A percentile compares a stretch with the other conserved stretches of the same genome.
These are phyloP conservation scores for Nymphalis c-album DNA, from an alignment of 2,888 invertebrate genomes.

Conservation along the genomic window DNA sequence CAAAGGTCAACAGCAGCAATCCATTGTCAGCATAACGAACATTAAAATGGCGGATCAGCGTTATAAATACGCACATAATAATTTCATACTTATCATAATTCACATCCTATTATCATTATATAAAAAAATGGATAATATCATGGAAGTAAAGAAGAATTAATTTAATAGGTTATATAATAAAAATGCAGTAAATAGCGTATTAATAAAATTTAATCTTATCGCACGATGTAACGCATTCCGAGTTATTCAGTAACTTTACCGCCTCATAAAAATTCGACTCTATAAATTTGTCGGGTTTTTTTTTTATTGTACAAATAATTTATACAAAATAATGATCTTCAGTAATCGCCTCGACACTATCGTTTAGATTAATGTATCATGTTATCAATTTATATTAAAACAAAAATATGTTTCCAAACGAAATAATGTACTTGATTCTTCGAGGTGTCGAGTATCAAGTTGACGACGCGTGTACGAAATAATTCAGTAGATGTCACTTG, in stretches of 20 bases:
- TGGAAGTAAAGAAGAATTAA: neutral
- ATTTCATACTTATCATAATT: slow-evolving; percentile 10
- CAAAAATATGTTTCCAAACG: slow-evolving; percentile 14
- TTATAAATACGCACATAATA: slow-evolving; percentile 9
- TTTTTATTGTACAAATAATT: slow-evolving; percentile 33
- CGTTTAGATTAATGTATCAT: slow-evolving; percentile 31
- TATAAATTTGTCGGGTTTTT: slow-evolving; percentile 37
- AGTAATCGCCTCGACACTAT: slow-evolving; percentile 38
- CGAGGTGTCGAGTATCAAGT: slow-evolving; percentile 19
- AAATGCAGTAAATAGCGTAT: slow-evolving; percentile 4
- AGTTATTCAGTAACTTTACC: slow-evolving; percentile 27
- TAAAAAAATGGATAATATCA: too few species aligned
- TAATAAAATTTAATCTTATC: slow-evolving; percentile 30
- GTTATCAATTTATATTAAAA: slow-evolving; percentile 19
- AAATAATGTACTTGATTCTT: slow-evolving; percentile 17
- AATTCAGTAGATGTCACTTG: slow-evolving; percentile 34
- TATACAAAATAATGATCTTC: slow-evolving; percentile 38
- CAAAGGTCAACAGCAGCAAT: too few species aligned
- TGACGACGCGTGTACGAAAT: slow-evolving; percentile 27
- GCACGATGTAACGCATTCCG: slow-evolving; percentile 25
- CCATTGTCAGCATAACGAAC: neutral
- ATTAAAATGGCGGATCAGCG: slow-evolving; percentile 31
- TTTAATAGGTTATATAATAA: neutral
- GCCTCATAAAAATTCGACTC: slow-evolving; percentile 31
- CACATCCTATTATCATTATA: neutral